Conservation (phyloP, 1,140 invertebrate species). For the Hycleus cichorii region DNA sequence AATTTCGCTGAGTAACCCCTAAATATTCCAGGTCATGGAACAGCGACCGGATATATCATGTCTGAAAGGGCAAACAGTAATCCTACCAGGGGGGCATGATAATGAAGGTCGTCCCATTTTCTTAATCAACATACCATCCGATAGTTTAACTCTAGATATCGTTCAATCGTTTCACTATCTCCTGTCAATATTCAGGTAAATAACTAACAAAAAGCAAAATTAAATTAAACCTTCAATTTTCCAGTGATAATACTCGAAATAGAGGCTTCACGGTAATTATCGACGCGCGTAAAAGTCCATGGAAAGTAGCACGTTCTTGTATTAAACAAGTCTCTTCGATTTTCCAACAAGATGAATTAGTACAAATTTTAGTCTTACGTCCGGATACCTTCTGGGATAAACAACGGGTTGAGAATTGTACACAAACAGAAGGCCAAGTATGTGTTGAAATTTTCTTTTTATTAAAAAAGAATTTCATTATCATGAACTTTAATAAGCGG, state of each 20-base stretch:
- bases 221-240: constrained; percentile 5
- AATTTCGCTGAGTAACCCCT: background rate
- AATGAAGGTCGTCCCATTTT: constrained; percentile 55
- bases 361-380: constrained; percentile 54
- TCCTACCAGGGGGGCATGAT: constrained; percentile 55
- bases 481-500: background rate
- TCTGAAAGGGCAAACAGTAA: constrained; percentile 41
- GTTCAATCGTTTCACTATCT: constrained; percentile 52
- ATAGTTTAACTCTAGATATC: constrained; percentile 47
- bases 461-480: background rate
- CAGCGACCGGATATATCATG: constrained; percentile 48
- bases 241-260: constrained; percentile 22
- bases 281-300: constrained; percentile 56
- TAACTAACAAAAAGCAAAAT: background rate
- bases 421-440: constrained; percentile 59
- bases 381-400: constrained; percentile 70
- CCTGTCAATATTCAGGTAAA: constrained; percentile 54
- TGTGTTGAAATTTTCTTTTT: background rate
- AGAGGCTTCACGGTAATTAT: constrained; percentile 55
- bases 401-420: constrained; percentile 61
- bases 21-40: constrained; percentile 31
- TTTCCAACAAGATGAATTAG: constrained; percentile 46
- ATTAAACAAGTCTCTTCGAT: constrained; percentile 49
- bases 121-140: constrained; percentile 53
- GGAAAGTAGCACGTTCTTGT: constrained; percentile 54